A percentile compares a stretch with the other conserved stretches of the same genome.
These are phyloP conservation scores for Leistus spinibarbis DNA, from an alignment of 2,888 invertebrate genomes.

Conservation along the genomic window DNA sequence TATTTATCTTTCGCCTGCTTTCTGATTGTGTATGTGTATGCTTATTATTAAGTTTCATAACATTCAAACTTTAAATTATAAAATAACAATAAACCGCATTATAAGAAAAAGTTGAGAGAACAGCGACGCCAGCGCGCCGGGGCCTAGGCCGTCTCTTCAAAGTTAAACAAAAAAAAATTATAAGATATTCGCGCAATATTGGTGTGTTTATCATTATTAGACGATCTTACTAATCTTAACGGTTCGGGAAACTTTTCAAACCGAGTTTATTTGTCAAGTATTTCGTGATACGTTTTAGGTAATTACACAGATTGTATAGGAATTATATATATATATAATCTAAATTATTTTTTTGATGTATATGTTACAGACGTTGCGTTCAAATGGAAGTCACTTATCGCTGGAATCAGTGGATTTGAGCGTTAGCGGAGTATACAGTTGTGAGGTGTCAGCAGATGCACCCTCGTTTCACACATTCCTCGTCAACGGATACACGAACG, in stretches of 20 bases:
- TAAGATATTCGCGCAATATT: neutral
- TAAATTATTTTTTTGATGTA: neutral
- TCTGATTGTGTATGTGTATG: neutral
- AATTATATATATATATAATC: neutral
- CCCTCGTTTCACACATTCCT: conserved; percentile 55
- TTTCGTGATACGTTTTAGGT: too few species aligned
- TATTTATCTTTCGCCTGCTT: neutral
- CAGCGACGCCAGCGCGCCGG: too few species aligned
- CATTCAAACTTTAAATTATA: neutral
- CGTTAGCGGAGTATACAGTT: conserved; percentile 53
- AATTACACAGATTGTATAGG: too few species aligned
- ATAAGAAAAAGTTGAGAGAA: neutral
- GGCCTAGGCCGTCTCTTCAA: neutral
- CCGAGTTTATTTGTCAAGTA: too few species aligned
- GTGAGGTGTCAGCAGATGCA: conserved; percentile 56
- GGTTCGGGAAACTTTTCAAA: too few species aligned
- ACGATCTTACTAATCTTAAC: neutral
- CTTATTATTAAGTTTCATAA: neutral
- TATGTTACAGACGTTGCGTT: conserved; percentile 38
- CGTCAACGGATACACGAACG: conserved; percentile 47
- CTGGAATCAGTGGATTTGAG: conserved; percentile 51
- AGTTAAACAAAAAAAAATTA: neutral
- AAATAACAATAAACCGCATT: neutral
- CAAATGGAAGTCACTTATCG: conserved; percentile 53
- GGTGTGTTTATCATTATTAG: neutral